Evolutionary conservation across 2,888 invertebrate genomes (phyloP).

Genomic region (Ormyrus labotus): DNA sequence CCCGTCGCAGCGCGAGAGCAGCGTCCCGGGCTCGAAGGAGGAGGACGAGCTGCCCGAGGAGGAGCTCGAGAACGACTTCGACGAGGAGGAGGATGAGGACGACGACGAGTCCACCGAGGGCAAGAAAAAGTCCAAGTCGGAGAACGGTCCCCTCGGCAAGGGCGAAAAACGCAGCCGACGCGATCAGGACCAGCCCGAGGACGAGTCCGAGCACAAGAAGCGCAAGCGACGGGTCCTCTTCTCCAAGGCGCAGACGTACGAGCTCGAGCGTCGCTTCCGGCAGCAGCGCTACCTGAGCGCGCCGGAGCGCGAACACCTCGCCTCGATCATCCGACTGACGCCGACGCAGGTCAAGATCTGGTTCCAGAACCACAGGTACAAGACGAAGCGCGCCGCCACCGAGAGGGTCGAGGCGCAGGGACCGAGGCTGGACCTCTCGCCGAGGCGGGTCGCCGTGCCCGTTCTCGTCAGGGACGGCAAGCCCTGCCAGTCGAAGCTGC

Average conservation of each 20-base stretch:
- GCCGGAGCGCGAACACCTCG: slow-evolving; percentile 97
- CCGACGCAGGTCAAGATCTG: slow-evolving; percentile 99
- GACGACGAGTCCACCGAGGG: slow-evolving; percentile 53
- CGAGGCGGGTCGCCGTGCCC: slow-evolving; percentile 94
- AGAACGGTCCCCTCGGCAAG: slow-evolving; percentile 57
- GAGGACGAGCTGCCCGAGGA: slow-evolving; percentile 77
- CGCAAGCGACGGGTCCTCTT: slow-evolving; percentile 97
- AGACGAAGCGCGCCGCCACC: slow-evolving; percentile 97
- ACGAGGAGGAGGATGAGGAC: slow-evolving; percentile 58
- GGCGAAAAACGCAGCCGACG: slow-evolving; percentile 44
- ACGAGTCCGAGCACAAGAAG: slow-evolving; percentile 82
- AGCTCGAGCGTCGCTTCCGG: slow-evolving; percentile 94
- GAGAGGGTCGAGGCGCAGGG: slow-evolving; percentile 83
- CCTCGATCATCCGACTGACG: slow-evolving; percentile 94
- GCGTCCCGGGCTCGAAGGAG: slow-evolving; percentile 71
- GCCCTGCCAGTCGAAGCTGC: slow-evolving; percentile 82
- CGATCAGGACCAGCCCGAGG: slow-evolving; percentile 58
- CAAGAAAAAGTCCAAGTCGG: slow-evolving; percentile 65
- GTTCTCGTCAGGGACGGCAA: slow-evolving; percentile 96
- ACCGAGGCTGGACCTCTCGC: slow-evolving; percentile 84
- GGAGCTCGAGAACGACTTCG: slow-evolving; percentile 79
- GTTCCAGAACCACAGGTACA: slow-evolving; percentile 99
- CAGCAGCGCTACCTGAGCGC: slow-evolving; percentile 98
- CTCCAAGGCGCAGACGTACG: slow-evolving; percentile 98
- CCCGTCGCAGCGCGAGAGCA: slow-evolving; percentile 73